A percentile compares a stretch with the other conserved stretches of the same genome.
Evolutionary conservation across 2,113 vertebrate genomes (phyloP).

Genomic region (Sporophila hypoxantha): DNA sequence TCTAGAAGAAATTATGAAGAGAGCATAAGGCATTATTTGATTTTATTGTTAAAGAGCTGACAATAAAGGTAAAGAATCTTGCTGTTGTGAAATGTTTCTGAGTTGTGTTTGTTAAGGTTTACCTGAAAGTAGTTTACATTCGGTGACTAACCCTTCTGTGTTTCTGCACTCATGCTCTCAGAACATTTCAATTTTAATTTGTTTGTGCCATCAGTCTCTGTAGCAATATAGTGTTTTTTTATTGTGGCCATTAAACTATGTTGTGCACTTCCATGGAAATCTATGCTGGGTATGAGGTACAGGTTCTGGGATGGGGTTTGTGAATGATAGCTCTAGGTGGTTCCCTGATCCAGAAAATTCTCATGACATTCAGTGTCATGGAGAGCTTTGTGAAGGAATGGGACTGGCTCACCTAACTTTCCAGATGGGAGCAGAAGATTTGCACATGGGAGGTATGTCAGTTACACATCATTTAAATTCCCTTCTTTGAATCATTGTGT

Average conservation of each 20-base stretch:
- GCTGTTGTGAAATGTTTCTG: neutral
- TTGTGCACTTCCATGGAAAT: neutral
- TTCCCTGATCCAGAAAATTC: neutral
- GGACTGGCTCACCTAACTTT: neutral
- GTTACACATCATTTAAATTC: slow-evolving; percentile 61
- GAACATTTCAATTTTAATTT: neutral
- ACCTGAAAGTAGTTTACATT: neutral
- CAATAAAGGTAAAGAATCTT: slow-evolving; percentile 12
- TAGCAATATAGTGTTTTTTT: neutral
- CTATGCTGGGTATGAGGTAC: neutral
- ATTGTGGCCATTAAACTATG: neutral
- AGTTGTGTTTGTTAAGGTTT: neutral
- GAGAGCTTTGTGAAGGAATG: neutral
- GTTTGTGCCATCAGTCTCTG: neutral
- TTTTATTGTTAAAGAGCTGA: neutral
- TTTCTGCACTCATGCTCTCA: neutral
- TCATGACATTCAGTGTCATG: neutral
- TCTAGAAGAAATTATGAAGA: neutral
- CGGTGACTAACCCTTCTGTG: neutral
- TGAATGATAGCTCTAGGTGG: neutral
- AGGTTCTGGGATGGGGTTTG: neutral
- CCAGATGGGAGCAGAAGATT: neutral
- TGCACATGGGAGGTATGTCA: neutral
- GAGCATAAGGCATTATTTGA: neutral
- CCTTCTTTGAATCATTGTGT: slow-evolving; percentile 63